Conservation (phyloP, 2,888 invertebrate species). For the Ligdia adustata region DNA sequence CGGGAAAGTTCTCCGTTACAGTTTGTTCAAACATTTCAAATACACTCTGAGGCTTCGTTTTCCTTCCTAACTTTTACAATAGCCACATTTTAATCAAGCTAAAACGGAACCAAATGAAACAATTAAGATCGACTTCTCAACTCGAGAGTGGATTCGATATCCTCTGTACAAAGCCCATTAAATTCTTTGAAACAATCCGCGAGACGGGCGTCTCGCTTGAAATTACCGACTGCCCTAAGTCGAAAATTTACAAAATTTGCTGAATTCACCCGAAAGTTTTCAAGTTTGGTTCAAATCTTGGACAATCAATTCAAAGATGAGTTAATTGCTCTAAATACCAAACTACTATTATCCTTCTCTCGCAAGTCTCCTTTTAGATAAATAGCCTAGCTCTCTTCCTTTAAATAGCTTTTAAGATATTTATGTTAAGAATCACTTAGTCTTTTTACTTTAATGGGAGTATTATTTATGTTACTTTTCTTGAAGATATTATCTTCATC, state of each 20-base stretch:
- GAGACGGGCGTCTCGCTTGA: conserved; percentile 29
- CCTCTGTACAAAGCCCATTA: conserved; percentile 45
- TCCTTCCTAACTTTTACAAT: conserved; percentile 32
- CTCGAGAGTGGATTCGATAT: conserved; percentile 22
- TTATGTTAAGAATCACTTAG: too few species aligned
- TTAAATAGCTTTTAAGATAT: too few species aligned
- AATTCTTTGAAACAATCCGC: conserved; percentile 61
- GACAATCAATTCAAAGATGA: conserved; percentile 6
- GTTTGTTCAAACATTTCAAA: conserved; percentile 14
- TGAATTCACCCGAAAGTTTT: conserved; percentile 8
- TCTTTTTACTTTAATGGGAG: too few species aligned
- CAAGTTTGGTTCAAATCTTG: conserved; percentile 22
- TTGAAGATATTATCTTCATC: too few species aligned
- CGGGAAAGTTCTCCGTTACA: conserved; percentile 7
- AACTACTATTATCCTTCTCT: not conserved
- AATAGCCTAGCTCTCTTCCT: too few species aligned
- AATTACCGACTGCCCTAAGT: conserved; percentile 37
- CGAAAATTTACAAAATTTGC: conserved; percentile 32
- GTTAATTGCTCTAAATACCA: conserved; percentile 15
- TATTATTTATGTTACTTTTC: too few species aligned
- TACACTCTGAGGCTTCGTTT: conserved; percentile 3
- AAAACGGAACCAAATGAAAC: conserved; percentile 34
- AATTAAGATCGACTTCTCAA: conserved; percentile 34
- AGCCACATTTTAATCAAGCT: conserved; percentile 34
- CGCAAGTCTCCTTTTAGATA: too few species aligned